Conservation (phyloP, 2,797 vertebrate species). For the Simalia tracyae region DNA sequence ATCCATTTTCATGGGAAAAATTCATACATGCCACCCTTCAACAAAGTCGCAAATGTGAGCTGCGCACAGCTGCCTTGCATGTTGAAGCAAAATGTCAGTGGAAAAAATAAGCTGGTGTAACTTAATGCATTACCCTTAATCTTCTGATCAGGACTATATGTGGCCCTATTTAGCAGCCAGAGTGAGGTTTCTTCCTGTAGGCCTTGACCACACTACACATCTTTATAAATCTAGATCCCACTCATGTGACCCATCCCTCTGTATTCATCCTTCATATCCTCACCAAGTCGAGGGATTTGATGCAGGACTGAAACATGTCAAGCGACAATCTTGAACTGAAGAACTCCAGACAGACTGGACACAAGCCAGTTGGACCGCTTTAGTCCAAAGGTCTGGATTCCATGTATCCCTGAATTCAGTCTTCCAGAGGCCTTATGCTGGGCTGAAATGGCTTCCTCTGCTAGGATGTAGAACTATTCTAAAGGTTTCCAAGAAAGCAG, state of each 20-base stretch:
- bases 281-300: not conserved
- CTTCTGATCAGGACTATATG: not conserved
- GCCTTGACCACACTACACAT: not conserved
- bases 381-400: not conserved
- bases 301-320: not conserved
- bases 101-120: not conserved
- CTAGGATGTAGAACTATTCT: conserved; percentile 23
- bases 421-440: conserved; percentile 22
- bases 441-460: conserved; percentile 31
- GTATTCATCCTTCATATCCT: not conserved
- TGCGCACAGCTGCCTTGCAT: not conserved
- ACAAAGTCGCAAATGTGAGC: not conserved
- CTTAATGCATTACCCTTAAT: not conserved
- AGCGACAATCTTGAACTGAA: not conserved
- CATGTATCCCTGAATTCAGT: conserved; percentile 5
- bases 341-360: conserved; percentile 27
- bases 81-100: not conserved
- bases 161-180: not conserved
- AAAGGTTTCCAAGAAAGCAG: not conserved
- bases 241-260: not conserved
- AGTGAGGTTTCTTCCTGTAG: not conserved
- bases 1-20: not conserved
- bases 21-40: not conserved
- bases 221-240: not conserved
- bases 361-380: conserved; percentile 9